phyloP scores from a whole-genome alignment of 2,888 invertebrate species.

The Microctonus brassicae region DNA sequence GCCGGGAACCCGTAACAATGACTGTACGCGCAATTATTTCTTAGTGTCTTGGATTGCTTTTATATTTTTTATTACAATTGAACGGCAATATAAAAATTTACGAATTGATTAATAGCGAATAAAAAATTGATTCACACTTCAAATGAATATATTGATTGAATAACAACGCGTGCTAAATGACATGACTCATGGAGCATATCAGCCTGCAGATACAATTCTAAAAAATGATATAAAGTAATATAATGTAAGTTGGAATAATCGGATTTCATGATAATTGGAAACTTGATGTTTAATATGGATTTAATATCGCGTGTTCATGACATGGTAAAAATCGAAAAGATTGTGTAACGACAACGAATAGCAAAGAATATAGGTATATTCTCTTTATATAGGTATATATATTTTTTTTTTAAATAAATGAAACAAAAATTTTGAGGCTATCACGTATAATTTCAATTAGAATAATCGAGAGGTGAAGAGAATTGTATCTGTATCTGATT shows the following conservation, averaged over 20 bases:
- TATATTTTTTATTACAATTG: constrained; percentile 34
- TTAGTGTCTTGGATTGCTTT: constrained; percentile 54
- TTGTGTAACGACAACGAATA: too few species aligned
- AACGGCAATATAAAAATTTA: constrained; percentile 13
- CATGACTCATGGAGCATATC: constrained; percentile 64
- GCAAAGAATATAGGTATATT: too few species aligned
- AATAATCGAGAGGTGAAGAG: neutral
- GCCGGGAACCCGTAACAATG: constrained; percentile 81
- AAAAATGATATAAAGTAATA: neutral
- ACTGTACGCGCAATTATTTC: constrained; percentile 76
- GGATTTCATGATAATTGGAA: neutral
- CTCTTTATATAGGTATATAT: too few species aligned
- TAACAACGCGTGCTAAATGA: constrained; percentile 53
- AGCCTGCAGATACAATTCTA: constrained; percentile 56
- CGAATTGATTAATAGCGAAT: constrained; percentile 23
- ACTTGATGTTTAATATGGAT: too few species aligned
- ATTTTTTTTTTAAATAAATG: neutral
- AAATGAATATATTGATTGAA: neutral
- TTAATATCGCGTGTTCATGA: too few species aligned
- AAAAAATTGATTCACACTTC: constrained; percentile 3
- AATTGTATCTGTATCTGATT: constrained; percentile 55
- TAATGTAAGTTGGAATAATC: neutral
- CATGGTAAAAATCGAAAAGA: too few species aligned
- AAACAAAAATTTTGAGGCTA: neutral
- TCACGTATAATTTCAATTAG: neutral